These are phyloP conservation scores for Platysteira castanea DNA, from an alignment of 2,113 vertebrate species.

Conservation along the genomic window DNA sequence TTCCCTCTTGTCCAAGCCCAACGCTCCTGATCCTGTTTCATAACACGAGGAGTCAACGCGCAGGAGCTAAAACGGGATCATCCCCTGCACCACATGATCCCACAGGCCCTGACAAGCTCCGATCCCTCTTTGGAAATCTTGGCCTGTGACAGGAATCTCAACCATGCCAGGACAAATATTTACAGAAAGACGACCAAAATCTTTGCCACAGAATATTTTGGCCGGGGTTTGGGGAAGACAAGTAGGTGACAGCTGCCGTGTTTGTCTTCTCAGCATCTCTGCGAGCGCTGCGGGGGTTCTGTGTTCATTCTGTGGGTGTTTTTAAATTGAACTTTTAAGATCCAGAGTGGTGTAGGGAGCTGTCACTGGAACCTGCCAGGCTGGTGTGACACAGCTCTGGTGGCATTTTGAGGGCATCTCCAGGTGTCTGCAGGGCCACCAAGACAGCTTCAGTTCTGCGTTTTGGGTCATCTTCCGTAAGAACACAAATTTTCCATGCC, in stretches of 20 bases:
- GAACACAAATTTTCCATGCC: not conserved
- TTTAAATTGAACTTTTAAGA: not conserved
- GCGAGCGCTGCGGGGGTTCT: not conserved
- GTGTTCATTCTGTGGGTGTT: not conserved
- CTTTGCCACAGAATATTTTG: not conserved
- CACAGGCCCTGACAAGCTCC: not conserved
- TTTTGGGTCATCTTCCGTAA: not conserved
- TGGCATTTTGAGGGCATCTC: not conserved
- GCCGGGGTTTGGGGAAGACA: not conserved
- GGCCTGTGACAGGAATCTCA: accelerated
- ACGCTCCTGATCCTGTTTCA: not conserved
- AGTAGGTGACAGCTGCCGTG: not conserved
- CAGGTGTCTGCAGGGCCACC: not conserved
- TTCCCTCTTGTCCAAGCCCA: not conserved
- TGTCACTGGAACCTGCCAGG: not conserved
- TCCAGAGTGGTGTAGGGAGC: not conserved
- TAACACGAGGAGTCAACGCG: accelerated
- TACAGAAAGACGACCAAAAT: accelerated
- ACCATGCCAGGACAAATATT: accelerated
- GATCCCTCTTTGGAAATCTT: not conserved
- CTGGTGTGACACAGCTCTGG: not conserved
- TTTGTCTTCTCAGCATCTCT: not conserved
- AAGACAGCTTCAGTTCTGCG: not conserved
- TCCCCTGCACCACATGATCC: not conserved
- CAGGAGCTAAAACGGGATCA: not conserved